Evolutionary conservation across 53 echinoderm and acorn worm species (phyloP), one percentile per base, ranked within the genome.

Genomic region (Temnopleurus reevesii): DNA sequence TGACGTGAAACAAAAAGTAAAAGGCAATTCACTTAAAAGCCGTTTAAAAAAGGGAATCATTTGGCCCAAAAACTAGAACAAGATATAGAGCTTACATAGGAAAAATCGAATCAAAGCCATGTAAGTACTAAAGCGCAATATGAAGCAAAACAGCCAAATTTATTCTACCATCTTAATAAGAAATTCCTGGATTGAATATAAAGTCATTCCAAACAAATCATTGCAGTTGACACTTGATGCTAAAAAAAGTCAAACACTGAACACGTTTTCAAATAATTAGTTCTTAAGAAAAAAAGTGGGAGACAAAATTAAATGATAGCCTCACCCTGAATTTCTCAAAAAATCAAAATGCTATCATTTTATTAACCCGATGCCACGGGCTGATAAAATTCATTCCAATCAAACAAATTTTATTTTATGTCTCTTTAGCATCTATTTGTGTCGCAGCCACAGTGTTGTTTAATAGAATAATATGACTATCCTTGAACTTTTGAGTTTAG

Each of bases 401-500:
- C n/a, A 71, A 71, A 71, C 30, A 38, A 71, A 71, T 41, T 41
- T 41, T 21, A 38, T 41, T 63, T 71, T 58, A 24, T 58, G 58
- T 28, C 58, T 26, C 2, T 71, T 23, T 71, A 1, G 18, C 71
- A 71, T 71, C 71, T 71, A 71, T 71, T 71, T 71, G 71, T 71
- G 71, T 71, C 71, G n/a, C 6, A 21, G 71, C n/a, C 43, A 41
- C 41, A 71, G 63, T 63, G 63, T 77, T 9, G 77, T 45, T 43
- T 77, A 65, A 77, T 77, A 46, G 77, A 77, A 77, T 77, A 25
- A 79, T 47, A 79, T 55, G 19, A 49, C 24, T 27, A 46, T 3
- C 85, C 85, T 60, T 85, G 85, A 85, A 85, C 85, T 85, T 60
- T 44, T 41, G 44, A 43, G 12, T 36, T 34, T 60, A 23, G 24